Base-by-base conservation (phyloP, 2,113 vertebrate species). In the Apistogramma diplotaenia region DNA sequence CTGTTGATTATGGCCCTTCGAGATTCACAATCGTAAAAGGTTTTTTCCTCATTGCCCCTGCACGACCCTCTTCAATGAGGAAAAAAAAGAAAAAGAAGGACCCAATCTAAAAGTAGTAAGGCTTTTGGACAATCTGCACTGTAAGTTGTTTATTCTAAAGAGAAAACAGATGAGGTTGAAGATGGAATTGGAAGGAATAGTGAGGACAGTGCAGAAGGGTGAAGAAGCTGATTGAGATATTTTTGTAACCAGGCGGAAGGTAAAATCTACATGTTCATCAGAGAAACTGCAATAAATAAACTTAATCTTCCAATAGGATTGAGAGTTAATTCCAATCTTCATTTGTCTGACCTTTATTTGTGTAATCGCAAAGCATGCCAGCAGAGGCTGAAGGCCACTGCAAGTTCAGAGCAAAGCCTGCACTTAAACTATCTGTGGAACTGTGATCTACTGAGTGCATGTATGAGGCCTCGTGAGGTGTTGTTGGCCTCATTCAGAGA, bases 291-390 rank as follows among this genome's bases (percentile, higher is more conserved):
- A 65, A 25, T 81, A 81, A 86, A 73, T 76, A 23, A 53, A 82
- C 37, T 2, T 70, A 82, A 85, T 84, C 79, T 65, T 62, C 57
- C 51, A 18, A 49, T 74, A 54, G 74, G 78, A 85, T 85, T 85
- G 54, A 4, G 83, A 53, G 46, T 82, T 33, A 53, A 85, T 61
- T 89, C n/a, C 70, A 31, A 21, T 85, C 74, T 81, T 75, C 56
- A 73, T 87, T 61, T 81, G 15, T 87, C 8, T 15, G 35, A 89
- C 73, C 59, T 84, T 82, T 81, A 33, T 81, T 81, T 85, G 31
- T 83, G 46, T 60, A 80, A 78, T 84, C 62, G 43, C 29, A 18
- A 81, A 83, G 29, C 25, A 73, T 74, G 58, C 76, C 83, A 74
- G 55, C 73, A 73, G n/a, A 15, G 43, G 70, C 19, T 76, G 35